phyloP scores from a whole-genome alignment of 1,140 invertebrate species.

The Cydia fagiglandana region DNA sequence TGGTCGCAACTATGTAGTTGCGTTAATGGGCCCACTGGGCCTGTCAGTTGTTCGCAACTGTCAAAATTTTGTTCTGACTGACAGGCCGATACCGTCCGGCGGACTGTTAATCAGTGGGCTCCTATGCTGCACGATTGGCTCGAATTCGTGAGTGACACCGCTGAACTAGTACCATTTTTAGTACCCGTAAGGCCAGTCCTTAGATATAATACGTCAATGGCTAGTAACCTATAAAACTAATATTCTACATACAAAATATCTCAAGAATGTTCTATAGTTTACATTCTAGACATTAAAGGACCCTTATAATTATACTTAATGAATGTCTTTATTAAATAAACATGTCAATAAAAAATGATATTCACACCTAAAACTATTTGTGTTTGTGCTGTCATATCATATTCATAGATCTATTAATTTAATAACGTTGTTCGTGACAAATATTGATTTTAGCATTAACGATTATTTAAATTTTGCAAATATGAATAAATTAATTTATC shows the following conservation, averaged over 20 bases:
- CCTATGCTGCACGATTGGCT: too few species aligned
- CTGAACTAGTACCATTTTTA: too few species aligned
- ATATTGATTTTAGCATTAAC: constrained; percentile 11
- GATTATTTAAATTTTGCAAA: not conserved
- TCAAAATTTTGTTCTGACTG: too few species aligned
- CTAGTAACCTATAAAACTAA: constrained; percentile 7
- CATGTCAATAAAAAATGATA: constrained; percentile 14
- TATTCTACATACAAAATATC: not conserved
- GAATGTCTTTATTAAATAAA: not conserved
- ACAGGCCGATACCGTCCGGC: too few species aligned
- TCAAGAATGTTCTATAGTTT: not conserved
- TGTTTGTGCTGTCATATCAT: constrained; percentile 4
- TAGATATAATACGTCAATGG: too few species aligned
- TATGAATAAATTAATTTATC: constrained; percentile 15
- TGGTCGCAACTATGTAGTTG: too few species aligned
- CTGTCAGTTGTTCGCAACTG: too few species aligned
- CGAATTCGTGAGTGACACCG: too few species aligned
- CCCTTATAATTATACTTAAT: constrained; percentile 14
- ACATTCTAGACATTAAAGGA: not conserved
- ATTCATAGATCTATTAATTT: not conserved
- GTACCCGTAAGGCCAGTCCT: too few species aligned
- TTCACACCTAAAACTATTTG: constrained; percentile 3
- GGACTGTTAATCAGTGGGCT: too few species aligned
- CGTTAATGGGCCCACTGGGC: too few species aligned
- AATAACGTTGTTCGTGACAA: not conserved